Evolutionary conservation across 2,113 vertebrate species (phyloP).

Genomic region (Malurus alboscapulatus): DNA sequence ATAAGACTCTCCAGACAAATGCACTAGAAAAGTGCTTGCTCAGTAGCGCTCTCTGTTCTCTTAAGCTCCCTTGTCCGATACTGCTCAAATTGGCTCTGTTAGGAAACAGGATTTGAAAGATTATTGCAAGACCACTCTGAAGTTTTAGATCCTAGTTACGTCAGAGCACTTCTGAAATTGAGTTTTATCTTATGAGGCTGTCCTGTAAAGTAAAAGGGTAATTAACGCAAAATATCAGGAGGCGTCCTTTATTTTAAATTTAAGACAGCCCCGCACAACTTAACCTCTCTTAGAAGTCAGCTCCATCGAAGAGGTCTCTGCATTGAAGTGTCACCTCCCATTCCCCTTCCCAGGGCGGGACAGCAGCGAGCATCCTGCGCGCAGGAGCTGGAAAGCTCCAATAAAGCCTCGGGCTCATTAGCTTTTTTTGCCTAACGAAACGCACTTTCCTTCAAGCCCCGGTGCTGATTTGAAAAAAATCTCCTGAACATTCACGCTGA

Average conservation of each 20-base stretch:
- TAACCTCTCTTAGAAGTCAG: background rate
- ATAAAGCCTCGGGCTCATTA: accelerated
- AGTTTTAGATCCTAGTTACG: background rate
- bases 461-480: background rate
- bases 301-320: background rate
- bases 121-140: background rate
- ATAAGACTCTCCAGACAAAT: background rate
- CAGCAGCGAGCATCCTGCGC: background rate
- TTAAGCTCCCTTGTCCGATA: background rate
- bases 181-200: background rate
- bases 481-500: background rate
- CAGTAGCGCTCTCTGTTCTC: background rate
- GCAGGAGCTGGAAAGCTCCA: background rate
- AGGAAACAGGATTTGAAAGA: background rate
- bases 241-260: background rate
- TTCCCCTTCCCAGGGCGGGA: background rate
- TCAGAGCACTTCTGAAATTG: background rate
- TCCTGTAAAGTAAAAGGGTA: background rate
- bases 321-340: accelerated
- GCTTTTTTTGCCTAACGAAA: background rate
- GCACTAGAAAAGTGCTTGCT: background rate
- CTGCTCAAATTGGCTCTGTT: background rate
- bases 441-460: background rate
- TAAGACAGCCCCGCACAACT: background rate
- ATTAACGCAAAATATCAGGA: conserved; percentile 2